Evolutionary conservation across 2,888 invertebrate genomes (phyloP).

Genomic region (Eristalinus sepulchralis): DNA sequence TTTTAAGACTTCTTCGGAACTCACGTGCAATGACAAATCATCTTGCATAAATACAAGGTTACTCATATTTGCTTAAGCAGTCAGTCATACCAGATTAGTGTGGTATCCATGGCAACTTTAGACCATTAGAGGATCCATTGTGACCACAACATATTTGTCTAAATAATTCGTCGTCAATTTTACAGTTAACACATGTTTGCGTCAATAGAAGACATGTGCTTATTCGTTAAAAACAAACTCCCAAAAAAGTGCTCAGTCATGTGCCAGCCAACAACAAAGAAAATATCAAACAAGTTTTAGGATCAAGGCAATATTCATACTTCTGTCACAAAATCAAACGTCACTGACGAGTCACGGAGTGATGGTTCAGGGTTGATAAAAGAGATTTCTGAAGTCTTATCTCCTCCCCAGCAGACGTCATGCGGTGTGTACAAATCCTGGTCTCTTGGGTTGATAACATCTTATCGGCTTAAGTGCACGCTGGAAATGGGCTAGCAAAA

Average conservation of each 20-base stretch:
- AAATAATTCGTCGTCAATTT: not conserved
- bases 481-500: slow-evolving; percentile 20
- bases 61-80: not conserved
- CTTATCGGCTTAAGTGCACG: slow-evolving; percentile 20
- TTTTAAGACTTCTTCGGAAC: too few relatives aligned
- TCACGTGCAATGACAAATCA: too few relatives aligned
- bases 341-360: not conserved
- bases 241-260: not conserved
- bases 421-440: slow-evolving; percentile 23
- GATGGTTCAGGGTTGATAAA: not conserved
- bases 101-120: not conserved
- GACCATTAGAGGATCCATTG: not conserved
- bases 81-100: not conserved
- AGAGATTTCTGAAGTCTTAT: slow-evolving; percentile 23
- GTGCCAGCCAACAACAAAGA: not conserved
- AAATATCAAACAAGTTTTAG: not conserved
- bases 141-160: not conserved
- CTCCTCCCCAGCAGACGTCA: slow-evolving; percentile 11
- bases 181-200: not conserved
- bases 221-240: not conserved
- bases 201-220: not conserved
- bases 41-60: not conserved
- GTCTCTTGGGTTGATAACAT: slow-evolving; percentile 33
- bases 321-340: not conserved
- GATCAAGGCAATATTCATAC: not conserved